Conservation (phyloP, 2,888 invertebrate species). For the Acrobasis repandana region DNA sequence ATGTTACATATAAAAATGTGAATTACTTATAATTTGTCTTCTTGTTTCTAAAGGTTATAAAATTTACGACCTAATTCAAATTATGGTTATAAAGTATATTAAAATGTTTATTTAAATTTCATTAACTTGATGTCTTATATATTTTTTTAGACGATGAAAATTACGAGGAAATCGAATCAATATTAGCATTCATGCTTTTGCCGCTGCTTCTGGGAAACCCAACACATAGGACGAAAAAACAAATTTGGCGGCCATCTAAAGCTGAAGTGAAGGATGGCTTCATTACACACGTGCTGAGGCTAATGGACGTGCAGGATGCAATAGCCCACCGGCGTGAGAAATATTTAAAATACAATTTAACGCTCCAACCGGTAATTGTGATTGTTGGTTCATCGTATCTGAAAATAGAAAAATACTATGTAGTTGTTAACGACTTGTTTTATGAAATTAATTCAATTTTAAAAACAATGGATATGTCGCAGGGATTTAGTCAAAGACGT, state of each 20-base stretch:
- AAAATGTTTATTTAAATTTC: slow-evolving; percentile 1
- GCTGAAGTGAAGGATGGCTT: slow-evolving; percentile 23
- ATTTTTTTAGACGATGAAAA: slow-evolving; percentile 9
- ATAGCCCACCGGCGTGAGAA: slow-evolving; percentile 21
- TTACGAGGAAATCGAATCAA: slow-evolving; percentile 8
- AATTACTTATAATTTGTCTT: slow-evolving; percentile 8
- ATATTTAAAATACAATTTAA: slow-evolving; percentile 20
- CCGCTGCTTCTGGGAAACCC: slow-evolving; percentile 24
- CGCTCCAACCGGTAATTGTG: slow-evolving; percentile 21
- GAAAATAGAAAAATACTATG: slow-evolving; percentile 3
- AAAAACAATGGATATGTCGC: slow-evolving; percentile 17
- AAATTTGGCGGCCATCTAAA: slow-evolving; percentile 23
- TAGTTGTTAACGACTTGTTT: neutral
- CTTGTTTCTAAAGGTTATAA: slow-evolving; percentile 4
- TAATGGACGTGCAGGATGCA: slow-evolving; percentile 22
- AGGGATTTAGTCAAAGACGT: too few relatives aligned
- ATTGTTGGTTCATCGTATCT: slow-evolving; percentile 22
- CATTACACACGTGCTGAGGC: slow-evolving; percentile 21
- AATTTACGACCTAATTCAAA: slow-evolving; percentile 3
- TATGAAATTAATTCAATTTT: slow-evolving; percentile 11
- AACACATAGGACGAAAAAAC: slow-evolving; percentile 20
- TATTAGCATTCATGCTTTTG: slow-evolving; percentile 17
- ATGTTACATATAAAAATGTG: slow-evolving; percentile 14
- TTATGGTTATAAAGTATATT: slow-evolving; percentile 3
- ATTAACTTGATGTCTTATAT: neutral